Evolutionary conservation across 2,797 vertebrate species (phyloP).

Genomic region (Huso huso): DNA sequence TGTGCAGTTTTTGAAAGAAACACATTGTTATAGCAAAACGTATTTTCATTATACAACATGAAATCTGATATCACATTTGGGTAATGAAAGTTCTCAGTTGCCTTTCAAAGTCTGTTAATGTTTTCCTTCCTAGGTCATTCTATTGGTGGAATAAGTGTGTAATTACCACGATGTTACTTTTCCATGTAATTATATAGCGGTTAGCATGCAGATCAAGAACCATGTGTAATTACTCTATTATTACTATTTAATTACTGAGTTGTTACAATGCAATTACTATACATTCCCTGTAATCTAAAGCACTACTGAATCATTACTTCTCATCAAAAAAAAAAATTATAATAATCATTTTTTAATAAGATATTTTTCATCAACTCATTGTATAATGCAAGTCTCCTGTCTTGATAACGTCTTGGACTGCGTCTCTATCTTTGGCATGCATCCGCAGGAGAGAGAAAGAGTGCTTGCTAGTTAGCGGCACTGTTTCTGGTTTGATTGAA

Average conservation of each 20-base stretch:
- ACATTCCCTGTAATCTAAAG: too few relatives aligned
- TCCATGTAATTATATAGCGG: not conserved
- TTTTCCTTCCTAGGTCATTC: too few relatives aligned
- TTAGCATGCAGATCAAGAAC: not conserved
- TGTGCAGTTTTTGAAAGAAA: too few relatives aligned
- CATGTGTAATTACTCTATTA: too few relatives aligned
- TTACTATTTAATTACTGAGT: not conserved
- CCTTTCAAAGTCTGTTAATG: too few relatives aligned
- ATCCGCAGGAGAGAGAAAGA: too few relatives aligned
- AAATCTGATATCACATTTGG: too few relatives aligned
- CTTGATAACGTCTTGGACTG: not conserved
- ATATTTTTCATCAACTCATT: not conserved
- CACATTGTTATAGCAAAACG: too few relatives aligned
- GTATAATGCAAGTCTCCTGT: not conserved
- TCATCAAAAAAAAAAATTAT: not conserved
- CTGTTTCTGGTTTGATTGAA: too few relatives aligned
- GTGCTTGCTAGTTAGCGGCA: too few relatives aligned
- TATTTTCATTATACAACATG: too few relatives aligned
- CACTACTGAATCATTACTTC: slow-evolving; percentile 14
- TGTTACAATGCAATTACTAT: not conserved
- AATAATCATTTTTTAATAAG: not conserved
- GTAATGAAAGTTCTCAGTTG: too few relatives aligned
- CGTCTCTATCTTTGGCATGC: not conserved
- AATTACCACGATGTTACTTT: not conserved
- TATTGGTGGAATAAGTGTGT: not conserved